Evolutionary conservation across 35 echinoderm and acorn worm genomes (phyloP).

Genomic region (Nesometra sesokonis): DNA sequence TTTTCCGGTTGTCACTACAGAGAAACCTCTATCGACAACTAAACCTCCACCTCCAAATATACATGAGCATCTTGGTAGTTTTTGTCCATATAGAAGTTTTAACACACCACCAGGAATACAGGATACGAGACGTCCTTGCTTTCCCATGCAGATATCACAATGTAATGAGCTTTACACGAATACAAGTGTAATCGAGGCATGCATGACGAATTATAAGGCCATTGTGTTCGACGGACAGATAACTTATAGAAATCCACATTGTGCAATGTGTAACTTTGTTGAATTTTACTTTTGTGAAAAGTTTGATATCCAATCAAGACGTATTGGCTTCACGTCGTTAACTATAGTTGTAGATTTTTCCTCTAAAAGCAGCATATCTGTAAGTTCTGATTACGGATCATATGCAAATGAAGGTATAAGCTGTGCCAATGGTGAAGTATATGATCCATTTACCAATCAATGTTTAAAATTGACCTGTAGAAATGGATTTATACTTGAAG

Average conservation of each 20-base stretch:
- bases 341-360: background rate
- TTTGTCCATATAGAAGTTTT: background rate
- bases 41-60: background rate
- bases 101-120: background rate
- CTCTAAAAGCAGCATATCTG: background rate
- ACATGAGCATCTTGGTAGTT: background rate
- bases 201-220: background rate
- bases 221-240: background rate
- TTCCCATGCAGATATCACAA: background rate
- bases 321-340: background rate
- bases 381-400: background rate
- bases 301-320: background rate
- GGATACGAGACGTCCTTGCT: background rate
- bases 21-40: background rate
- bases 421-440: background rate
- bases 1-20: background rate
- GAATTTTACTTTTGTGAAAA: background rate
- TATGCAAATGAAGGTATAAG: background rate
- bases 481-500: background rate
- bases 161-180: background rate
- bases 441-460: background rate
- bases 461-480: background rate
- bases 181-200: background rate
- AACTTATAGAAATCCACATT: background rate
- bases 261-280: background rate